A percentile compares a stretch with the other conserved stretches of the same genome.
phyloP scores from a whole-genome alignment of 2,797 vertebrate species.

The Pangasius macronema region DNA sequence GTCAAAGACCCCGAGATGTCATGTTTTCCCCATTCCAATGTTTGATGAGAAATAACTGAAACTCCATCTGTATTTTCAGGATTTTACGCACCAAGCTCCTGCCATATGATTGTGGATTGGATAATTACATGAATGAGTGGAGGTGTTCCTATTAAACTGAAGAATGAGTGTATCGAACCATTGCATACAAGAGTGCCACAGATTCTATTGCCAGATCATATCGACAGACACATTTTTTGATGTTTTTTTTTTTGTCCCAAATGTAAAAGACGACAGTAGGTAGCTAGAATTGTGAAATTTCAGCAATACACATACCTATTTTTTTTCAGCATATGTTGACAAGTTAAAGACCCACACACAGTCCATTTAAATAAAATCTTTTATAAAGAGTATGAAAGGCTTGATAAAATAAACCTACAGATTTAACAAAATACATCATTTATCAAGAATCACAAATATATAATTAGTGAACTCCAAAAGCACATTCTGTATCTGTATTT shows the following conservation, averaged over 20 bases:
- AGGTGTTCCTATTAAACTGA: not conserved
- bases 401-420: constrained; percentile 22
- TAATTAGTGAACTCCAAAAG: constrained; percentile 9
- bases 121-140: not conserved
- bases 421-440: constrained; percentile 35
- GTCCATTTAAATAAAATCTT: constrained; percentile 17
- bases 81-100: not conserved
- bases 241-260: not conserved
- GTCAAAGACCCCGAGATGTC: not conserved
- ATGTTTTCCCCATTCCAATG: not conserved
- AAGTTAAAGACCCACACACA: constrained; percentile 7
- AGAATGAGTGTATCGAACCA: not conserved
- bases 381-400: constrained; percentile 34
- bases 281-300: not conserved
- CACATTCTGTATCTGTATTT: constrained; percentile 14
- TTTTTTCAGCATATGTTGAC: not conserved
- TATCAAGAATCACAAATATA: constrained; percentile 6
- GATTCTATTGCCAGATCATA: not conserved
- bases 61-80: not conserved
- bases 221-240: not conserved
- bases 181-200: not conserved
- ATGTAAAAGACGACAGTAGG: not conserved
- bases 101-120: not conserved
- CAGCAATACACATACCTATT: not conserved
- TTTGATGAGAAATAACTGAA: not conserved